Base-by-base conservation (phyloP, 2,888 invertebrate species). In the Halictus ligatus region DNA sequence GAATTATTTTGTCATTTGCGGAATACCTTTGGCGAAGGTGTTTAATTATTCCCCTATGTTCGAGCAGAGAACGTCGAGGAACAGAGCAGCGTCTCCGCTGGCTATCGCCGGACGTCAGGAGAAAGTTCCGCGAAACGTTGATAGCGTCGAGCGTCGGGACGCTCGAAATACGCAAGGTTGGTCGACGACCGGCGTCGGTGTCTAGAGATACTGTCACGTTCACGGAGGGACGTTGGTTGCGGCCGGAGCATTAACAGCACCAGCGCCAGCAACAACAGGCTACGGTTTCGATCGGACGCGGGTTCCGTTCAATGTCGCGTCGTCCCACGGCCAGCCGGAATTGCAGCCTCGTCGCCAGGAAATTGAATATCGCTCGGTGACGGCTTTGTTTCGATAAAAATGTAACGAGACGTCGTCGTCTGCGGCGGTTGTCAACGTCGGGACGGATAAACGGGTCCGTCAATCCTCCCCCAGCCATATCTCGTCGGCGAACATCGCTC, bases 131-230 rank as follows among this genome's bases (percentile, higher is more conserved):
- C 50, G 25, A 46, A 50, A 18, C 73, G 25, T 25, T 73, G 69
- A 40, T 69, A 40, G 35, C 81, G 77, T 85, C 87, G 60, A 25
- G 13, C 82, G 86, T 67, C 75, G 71, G 72, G 71, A 69, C 81
- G 76, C 82, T 54, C 80, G 83, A 86, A 85, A 40, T 80, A 78
- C 78, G 74, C 69, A 64, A 64, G 78, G 73, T 71, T 82, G 75
- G 78, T 79, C 81, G 89, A 75, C 88, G 86, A 86, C 89, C 90
- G 92, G 88, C 91, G 93, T 91, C 91, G 92, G 84, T 89, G 93
- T 92, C 90, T 91, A 86, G 88, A 92, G 94, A 94, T 94, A 94
- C 92, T 94, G 94, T 94, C 94, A 94, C 89, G 91, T 92, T 91
- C 92, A 92, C n/a, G n/a, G 92, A 92, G 67, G 91, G 81, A 93